Percentiles rank a stretch among this genome's conserved stretches.
These are phyloP conservation scores for Anthoscopus minutus DNA, from an alignment of 2,113 vertebrate species.

Conservation along the genomic window DNA sequence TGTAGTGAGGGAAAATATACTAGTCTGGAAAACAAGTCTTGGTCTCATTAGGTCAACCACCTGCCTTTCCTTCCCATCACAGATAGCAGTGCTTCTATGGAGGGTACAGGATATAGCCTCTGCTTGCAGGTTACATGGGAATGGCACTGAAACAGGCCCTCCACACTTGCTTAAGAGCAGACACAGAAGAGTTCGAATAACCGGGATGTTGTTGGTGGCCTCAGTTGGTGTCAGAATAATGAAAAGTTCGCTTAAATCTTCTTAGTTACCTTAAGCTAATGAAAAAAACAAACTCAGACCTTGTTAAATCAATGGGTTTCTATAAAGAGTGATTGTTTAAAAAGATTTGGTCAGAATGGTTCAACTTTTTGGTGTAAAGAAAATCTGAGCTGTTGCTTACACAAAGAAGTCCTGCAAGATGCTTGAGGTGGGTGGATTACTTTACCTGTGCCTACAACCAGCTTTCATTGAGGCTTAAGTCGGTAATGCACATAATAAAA, in stretches of 20 bases:
- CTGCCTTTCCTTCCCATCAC: background rate
- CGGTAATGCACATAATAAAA: background rate
- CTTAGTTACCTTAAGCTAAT: background rate
- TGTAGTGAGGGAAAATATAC: background rate
- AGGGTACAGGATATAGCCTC: background rate
- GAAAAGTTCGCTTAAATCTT: background rate
- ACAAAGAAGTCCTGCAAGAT: background rate
- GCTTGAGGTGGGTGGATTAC: background rate
- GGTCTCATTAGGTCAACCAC: background rate
- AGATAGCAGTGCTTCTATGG: background rate
- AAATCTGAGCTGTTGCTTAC: background rate
- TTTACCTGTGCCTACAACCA: background rate
- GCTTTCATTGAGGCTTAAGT: background rate
- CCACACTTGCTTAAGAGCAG: background rate
- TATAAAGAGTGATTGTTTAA: background rate
- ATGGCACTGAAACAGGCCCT: background rate
- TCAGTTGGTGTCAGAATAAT: background rate
- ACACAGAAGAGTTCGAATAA: background rate
- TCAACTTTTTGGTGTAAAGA: background rate
- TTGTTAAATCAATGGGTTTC: background rate
- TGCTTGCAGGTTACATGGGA: background rate
- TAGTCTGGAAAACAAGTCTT: background rate
- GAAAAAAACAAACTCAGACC: background rate
- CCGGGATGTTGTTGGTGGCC: accelerated
- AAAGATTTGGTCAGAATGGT: background rate